Conservation (phyloP, 1,140 invertebrate species). For the Potamilus streckersoni region DNA sequence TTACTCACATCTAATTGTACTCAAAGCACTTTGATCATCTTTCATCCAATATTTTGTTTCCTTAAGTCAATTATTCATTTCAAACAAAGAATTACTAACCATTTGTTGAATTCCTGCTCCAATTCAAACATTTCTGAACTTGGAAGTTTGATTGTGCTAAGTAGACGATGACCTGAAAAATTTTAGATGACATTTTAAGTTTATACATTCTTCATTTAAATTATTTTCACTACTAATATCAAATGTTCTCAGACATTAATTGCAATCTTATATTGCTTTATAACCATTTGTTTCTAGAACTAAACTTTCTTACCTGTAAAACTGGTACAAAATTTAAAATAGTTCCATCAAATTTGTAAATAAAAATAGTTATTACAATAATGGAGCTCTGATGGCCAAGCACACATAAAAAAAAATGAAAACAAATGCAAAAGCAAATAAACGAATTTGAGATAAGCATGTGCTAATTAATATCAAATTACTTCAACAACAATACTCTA, state of each 20-base stretch:
- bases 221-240: constrained; percentile 1
- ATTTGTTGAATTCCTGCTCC: constrained; percentile 64
- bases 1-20: too few species aligned
- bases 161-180: constrained; percentile 40
- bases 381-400: too few species aligned
- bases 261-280: too few species aligned
- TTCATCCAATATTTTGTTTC: too few species aligned
- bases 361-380: too few species aligned
- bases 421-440: neutral
- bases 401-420: neutral
- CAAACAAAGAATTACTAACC: constrained; percentile 33
- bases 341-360: too few species aligned
- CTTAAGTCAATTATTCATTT: too few species aligned
- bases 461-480: neutral
- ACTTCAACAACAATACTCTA: neutral
- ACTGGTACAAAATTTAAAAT: too few species aligned
- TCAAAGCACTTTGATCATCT: too few species aligned
- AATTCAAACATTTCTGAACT: constrained; percentile 52
- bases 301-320: too few species aligned
- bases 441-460: neutral
- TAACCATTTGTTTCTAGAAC: too few species aligned
- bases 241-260: neutral
- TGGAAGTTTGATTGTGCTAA: constrained; percentile 43
- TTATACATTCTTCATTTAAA: neutral
- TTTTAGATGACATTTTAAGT: constrained; percentile 2